Evolutionary conservation across 30 jellyfish, hydroid and myxozoan species (phyloP), one percentile per base, ranked within the genome.

Genomic region (Phacellophora camtschatica): DNA sequence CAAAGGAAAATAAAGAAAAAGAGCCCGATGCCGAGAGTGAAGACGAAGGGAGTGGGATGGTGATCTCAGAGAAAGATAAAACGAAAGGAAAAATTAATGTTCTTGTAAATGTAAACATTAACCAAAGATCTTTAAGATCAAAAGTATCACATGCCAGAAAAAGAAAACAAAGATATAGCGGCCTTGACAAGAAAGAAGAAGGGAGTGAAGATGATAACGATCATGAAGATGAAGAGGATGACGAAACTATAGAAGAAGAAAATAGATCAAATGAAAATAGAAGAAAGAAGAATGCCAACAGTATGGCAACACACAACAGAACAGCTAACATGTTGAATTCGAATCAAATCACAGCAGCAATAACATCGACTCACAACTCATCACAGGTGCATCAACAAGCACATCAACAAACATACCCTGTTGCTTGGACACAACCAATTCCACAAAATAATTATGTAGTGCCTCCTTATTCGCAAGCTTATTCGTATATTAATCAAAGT

Each of bases 101-200:
- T 12, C 91, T 88, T 34, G 99, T 94, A 0, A 94, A 94, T 83
- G 99, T 94, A 3, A 94, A 94, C 81, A 94, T 94, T 2, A 94
- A 94, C 46, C 97, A 88, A 65, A 76, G 99, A 12, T 84, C 99
- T 4, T 41, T 92, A 6, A 56, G 94, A 68, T 82, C 94, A 4
- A 71, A 68, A 34, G 86, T 71, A 11, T 68, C 86, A 15, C 94
- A 54, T 63, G 75, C 90, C 5, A 33, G 41, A 48, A 79, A 66
- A 50, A 66, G 36, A 27, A 39, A 43, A 50, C 69, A 35, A 53
- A 39, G 29, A 41, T 27, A 56, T 13, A 54, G 35, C 4, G 12
- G 22, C 4, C 34, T 67, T 46, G 48, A 10, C 62, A 64, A n/a
- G 56, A 51, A 22, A 13, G 94, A 69, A 24, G 78, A 66, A 31